phyloP scores from a whole-genome alignment of 2,888 invertebrate genomes.

The Ferdinandea cuprea region DNA sequence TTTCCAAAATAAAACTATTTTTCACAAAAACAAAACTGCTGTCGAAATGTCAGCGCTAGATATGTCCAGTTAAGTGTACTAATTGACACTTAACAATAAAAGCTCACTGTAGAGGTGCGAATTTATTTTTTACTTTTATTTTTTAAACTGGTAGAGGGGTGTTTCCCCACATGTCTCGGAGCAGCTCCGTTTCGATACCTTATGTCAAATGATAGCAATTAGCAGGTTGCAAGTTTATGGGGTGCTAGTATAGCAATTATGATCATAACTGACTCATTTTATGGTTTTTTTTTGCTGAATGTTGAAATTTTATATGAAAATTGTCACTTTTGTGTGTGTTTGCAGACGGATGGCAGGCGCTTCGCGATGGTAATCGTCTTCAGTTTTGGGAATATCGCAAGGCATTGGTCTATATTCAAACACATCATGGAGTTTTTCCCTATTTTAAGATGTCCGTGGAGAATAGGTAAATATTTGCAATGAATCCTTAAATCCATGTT shows the following conservation, averaged over 20 bases:
- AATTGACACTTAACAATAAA: constrained; percentile 46
- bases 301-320: constrained; percentile 6
- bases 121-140: no score
- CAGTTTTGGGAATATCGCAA: constrained; percentile 80
- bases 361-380: constrained; percentile 78
- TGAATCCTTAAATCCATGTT: not conserved
- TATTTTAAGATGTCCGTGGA: constrained; percentile 81
- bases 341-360: constrained; percentile 81
- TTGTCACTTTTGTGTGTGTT: constrained; percentile 35
- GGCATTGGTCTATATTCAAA: constrained; percentile 80
- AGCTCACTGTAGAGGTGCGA: constrained; percentile 50
- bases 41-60: constrained; percentile 38
- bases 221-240: constrained; percentile 16
- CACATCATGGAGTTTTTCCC: constrained; percentile 81
- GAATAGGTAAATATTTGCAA: constrained; percentile 76
- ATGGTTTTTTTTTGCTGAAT: not conserved
- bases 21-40: constrained; percentile 17
- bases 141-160: constrained; percentile 20
- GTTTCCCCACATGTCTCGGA: constrained; percentile 36
- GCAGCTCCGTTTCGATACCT: constrained; percentile 16
- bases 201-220: constrained; percentile 64
- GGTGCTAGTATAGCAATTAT: constrained; percentile 3
- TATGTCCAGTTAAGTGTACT: constrained; percentile 49
- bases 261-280: constrained; percentile 21
- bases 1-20: constrained; percentile 26